Conservation (phyloP, 2,888 invertebrate genomes). For the Podabrus alpinus region DNA sequence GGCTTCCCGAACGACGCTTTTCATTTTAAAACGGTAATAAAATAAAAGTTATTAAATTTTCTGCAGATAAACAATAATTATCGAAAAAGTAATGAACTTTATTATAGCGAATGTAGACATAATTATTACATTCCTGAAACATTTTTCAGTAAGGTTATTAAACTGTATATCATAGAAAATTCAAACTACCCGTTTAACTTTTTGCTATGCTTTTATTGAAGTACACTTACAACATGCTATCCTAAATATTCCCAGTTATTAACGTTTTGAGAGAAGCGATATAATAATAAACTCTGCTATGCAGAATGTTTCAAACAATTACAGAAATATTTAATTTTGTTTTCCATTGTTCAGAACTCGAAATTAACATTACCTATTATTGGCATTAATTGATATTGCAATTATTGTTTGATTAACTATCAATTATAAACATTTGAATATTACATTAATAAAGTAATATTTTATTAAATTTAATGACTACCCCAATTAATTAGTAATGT, state of each 20-base stretch:
- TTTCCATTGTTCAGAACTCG: conserved; percentile 6
- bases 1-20: neutral
- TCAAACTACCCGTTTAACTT: neutral
- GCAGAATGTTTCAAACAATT: conserved; percentile 21
- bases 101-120: neutral
- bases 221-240: conserved; percentile 2
- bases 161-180: neutral
- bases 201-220: conserved; percentile 10
- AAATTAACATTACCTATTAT: conserved; percentile 22
- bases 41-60: too few relatives aligned
- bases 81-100: neutral
- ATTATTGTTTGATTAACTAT: conserved; percentile 3
- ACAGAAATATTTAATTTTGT: conserved; percentile 20
- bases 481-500: neutral
- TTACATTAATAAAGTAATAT: neutral
- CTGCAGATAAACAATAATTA: neutral
- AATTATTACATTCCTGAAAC: neutral
- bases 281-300: conserved; percentile 14
- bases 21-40: neutral
- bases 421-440: neutral
- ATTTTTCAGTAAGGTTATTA: neutral
- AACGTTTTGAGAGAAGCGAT: conserved; percentile 17
- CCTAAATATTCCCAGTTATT: conserved; percentile 24
- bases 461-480: neutral
- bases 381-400: conserved; percentile 23